A percentile compares a stretch with the other conserved stretches of the same genome.
Conservation (phyloP, 2,113 vertebrate genomes). For the Heterotilapia buettikoferi region DNA sequence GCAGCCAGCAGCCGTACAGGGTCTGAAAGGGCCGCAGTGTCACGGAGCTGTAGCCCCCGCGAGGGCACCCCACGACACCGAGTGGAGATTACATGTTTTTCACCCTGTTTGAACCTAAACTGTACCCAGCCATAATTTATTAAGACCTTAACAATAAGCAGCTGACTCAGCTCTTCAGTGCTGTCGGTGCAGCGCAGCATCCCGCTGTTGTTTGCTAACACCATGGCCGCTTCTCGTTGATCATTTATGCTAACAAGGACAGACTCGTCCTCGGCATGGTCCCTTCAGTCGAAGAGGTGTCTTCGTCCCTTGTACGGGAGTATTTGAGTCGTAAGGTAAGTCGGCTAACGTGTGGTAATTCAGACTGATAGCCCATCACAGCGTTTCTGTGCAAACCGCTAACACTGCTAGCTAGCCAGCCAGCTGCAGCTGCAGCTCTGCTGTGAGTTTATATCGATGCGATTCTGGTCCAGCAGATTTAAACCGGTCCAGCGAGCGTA, state of each 20-base stretch:
- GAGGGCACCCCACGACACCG: neutral
- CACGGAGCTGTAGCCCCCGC: neutral
- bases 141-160: neutral
- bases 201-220: neutral
- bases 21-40: neutral
- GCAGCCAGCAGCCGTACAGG: neutral
- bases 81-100: neutral
- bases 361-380: neutral
- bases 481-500: neutral
- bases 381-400: neutral
- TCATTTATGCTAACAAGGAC: neutral
- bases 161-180: neutral
- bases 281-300: slow-evolving; percentile 78
- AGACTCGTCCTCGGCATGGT: slow-evolving; percentile 60
- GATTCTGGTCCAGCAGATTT: neutral
- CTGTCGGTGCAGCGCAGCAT: neutral
- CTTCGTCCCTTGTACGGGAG: slow-evolving; percentile 87
- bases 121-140: neutral
- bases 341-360: neutral
- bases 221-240: neutral
- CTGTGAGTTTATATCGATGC: too few relatives aligned
- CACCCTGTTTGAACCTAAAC: neutral
- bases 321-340: slow-evolving; percentile 88
- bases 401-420: neutral
- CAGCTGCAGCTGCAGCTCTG: neutral